These are phyloP conservation scores for Lycophotia porphyrea DNA, from an alignment of 2,888 invertebrate species.

Conservation along the genomic window DNA sequence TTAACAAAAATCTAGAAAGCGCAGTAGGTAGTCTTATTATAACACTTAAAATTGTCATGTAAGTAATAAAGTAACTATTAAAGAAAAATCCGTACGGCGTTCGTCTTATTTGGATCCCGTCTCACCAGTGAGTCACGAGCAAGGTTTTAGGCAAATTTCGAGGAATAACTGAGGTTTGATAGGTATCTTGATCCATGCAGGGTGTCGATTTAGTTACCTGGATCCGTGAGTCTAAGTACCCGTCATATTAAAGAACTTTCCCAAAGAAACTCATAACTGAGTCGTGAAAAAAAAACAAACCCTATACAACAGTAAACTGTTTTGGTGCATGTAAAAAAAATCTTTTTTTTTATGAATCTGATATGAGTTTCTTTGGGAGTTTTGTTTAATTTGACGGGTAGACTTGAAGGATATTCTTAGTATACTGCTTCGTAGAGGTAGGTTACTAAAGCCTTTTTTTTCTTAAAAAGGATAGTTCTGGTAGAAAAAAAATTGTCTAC, in stretches of 20 bases:
- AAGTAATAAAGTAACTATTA: not conserved
- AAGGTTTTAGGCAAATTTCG: not conserved
- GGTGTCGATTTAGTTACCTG: not conserved
- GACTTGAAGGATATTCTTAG: no score
- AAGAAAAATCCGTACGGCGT: not conserved
- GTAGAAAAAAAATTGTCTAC: no score
- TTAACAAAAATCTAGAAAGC: not conserved
- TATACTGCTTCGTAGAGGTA: no score
- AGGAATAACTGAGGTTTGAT: not conserved
- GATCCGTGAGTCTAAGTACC: not conserved
- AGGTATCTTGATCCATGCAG: not conserved
- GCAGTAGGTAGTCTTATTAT: not conserved
- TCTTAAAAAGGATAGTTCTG: no score
- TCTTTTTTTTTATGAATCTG: no score
- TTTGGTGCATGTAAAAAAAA: not conserved
- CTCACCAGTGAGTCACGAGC: not conserved
- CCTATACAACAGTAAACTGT: not conserved
- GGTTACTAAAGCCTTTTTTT: no score
- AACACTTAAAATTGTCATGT: constrained; percentile 3
- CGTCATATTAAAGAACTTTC: not conserved
- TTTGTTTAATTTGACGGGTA: no score
- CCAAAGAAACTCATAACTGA: not conserved
- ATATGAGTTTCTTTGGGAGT: no score
- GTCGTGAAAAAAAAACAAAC: not conserved
- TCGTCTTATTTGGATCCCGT: not conserved